A percentile compares a stretch with the other conserved stretches of the same genome.
These are phyloP conservation scores for Pseudorasbora parva DNA, from an alignment of 2,113 vertebrate genomes.

Conservation along the genomic window DNA sequence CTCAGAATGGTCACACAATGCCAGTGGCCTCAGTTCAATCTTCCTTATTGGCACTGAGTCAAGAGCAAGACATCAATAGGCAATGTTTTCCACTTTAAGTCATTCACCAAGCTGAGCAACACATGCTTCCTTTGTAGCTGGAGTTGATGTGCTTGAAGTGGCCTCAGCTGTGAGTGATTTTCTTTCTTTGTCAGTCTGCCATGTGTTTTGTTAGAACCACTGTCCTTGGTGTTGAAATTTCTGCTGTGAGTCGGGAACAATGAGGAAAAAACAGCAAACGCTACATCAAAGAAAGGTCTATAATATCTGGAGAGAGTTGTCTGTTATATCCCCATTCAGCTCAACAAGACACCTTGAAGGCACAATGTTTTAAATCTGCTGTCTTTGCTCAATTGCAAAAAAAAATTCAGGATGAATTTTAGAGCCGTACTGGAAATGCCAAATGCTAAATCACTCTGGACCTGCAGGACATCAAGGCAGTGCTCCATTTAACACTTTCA, in stretches of 20 bases:
- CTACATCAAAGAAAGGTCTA: neutral
- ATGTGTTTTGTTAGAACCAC: neutral
- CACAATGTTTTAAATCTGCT: neutral
- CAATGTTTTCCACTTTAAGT: neutral
- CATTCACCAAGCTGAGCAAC: neutral
- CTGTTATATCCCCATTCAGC: neutral
- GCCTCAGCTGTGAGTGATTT: conserved; percentile 14
- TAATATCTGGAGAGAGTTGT: neutral
- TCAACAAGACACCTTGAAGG: neutral
- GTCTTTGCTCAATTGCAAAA: neutral
- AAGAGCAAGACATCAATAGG: conserved; percentile 4
- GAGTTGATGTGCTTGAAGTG: conserved; percentile 17
- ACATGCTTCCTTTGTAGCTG: neutral
- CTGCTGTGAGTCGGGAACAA: neutral
- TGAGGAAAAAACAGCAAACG: neutral
- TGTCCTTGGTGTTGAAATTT: neutral
- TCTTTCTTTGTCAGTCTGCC: neutral
- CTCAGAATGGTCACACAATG: neutral
- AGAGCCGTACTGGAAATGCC: neutral
- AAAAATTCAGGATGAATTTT: neutral
- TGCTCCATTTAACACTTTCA: too few species aligned
- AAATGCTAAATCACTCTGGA: too few species aligned
- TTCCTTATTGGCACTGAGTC: neutral
- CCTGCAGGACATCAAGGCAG: too few species aligned
- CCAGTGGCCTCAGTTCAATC: conserved; percentile 10